Base-by-base conservation (phyloP, 2,797 vertebrate genomes). In the Geotrypetes seraphini region DNA sequence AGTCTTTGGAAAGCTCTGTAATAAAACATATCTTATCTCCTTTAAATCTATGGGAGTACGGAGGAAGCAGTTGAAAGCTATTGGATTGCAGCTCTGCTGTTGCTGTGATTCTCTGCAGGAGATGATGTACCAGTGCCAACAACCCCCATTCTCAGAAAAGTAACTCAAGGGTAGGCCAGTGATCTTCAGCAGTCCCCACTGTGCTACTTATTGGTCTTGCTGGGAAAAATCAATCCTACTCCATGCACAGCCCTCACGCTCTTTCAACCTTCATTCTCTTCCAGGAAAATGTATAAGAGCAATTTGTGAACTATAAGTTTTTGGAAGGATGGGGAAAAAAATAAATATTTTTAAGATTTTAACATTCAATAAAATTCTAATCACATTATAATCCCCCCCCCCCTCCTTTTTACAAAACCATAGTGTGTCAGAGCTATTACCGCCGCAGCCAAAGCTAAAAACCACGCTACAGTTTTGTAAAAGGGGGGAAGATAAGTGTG, bases 21-120 rank as follows among this genome's bases (percentile, higher is more conserved):
- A 41, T 32, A 27, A n/a, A 12, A 25, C 3, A 18, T 23, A 29
- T 31, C 44, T 47, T 63, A 31, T 25, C 50, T 53, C 16, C 8
- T 36, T 57, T 63, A 51, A 58, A 59, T 45, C 39, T 57, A 10
- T 39, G 56, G 39, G 16, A 56, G 21, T 40, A 12, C 38, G 43
- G 34, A 38, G 33, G 19, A 54, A 53, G 34, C 40, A 53, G 39
- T 11, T 39, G 15, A 28, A 42, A 26, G 26, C 18, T 31, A 31
- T 42, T 38, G 25, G 48, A 54, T 41, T 63, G 55, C 43, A 18
- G 14, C 44, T 50, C n/a, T 43, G 46, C 45, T 45, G 28, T n/a
- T 16, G 14, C 28, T 54, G 33, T 11, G 60, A 29, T 25, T 54
- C 47, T 43, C 50, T 46, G 36, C 33, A 40, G 47, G 36, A 35